Evolutionary conservation across 2,797 vertebrate species (phyloP), one percentile per base, ranked within the genome.

Genomic region (Pagetopsis macropterus): DNA sequence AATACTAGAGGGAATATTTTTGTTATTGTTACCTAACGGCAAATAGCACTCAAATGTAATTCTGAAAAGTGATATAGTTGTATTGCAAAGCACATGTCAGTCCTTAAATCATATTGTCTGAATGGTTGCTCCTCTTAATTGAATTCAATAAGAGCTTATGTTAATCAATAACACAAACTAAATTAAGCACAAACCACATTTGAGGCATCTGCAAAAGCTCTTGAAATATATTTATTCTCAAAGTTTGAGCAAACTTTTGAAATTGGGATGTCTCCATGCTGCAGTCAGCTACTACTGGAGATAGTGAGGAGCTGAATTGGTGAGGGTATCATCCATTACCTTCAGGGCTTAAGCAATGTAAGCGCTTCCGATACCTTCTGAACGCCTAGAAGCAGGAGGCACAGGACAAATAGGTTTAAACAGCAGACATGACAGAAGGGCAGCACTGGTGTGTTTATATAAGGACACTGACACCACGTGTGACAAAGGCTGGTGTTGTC

Each of bases 351-450:
- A 7, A 60, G 72, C 52, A 80, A 44, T 79, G 81, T 79, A 46
- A 69, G 51, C 48, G 54, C 43, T 15, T 52, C 73, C 48, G 58
- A 76, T 65, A 66, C 40, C 51, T 67, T 76, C 54, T 66, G 33
- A 65, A 81, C 51, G 69, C 44, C 52, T 45, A 54, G 79, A 59
- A 80, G 58, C 65, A 52, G 62, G 9, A 81, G 70, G 60, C 19
- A 17, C 21, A 43, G 81, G 37, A 79, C 40, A 16, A 72, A 52
- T 44, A 44, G 4, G 44, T 71, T 43, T 45, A 51, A 86, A 50
- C 78, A 56, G 84, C 72, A 80, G 80, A 87, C 70, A 23, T 46
- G 78, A 78, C 88, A 91, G 86, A 89, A 71, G 67, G 75, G 48
- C 65, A 63, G 82, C 54, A 33, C 66, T 66, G 78, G 63, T 49